Evolutionary conservation across 2,113 vertebrate species (phyloP), one percentile per base, ranked within the genome.

Genomic region (Misgurnus mizolepis): DNA sequence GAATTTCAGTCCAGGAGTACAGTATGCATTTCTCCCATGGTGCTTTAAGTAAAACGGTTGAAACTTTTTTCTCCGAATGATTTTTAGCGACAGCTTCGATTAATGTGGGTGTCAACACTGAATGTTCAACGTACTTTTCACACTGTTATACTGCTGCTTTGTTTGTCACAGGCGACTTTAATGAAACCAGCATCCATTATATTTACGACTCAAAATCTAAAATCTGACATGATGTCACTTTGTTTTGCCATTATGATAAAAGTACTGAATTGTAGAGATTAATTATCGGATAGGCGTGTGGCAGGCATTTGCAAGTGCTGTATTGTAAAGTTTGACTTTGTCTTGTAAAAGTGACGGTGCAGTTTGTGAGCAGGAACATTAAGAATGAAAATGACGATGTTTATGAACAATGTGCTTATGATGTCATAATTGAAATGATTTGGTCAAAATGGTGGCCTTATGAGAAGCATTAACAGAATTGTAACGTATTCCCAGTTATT

Each of bases 111-210:
- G 72, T 74, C 55, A 60, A 74, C 71, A 62, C 18, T 67, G 53
- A 76, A 60, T 76, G 80, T 80, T 55, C 69, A 18, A 18, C 17
- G 64, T 73, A 55, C 49, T 73, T 62, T 64, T 72, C 69, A 56
- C 69, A 79, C 43, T 70, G 40, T 40, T 70, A 76, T 11, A 68
- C 71, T 67, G 87, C 86, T 86, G 82, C 84, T 86, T 84, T 84
- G 81, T 71, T 81, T 55, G 72, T 80, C 79, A 86, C 78, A 34
- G 60, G 58, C 74, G 55, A 81, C 56, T 81, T 83, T 15, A 79
- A 82, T 73, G 55, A 67, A 88, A 89, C 85, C 86, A 89, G 88
- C 89, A 82, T 81, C 84, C 70, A 79, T 80, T 80, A 81, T 40
- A 15, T 15, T 27, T 15, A 40, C 53, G 22, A 12, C 60, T n/a